Evolutionary conservation across 2,888 invertebrate genomes (phyloP).

Genomic region (Lithophane semibrunnea): DNA sequence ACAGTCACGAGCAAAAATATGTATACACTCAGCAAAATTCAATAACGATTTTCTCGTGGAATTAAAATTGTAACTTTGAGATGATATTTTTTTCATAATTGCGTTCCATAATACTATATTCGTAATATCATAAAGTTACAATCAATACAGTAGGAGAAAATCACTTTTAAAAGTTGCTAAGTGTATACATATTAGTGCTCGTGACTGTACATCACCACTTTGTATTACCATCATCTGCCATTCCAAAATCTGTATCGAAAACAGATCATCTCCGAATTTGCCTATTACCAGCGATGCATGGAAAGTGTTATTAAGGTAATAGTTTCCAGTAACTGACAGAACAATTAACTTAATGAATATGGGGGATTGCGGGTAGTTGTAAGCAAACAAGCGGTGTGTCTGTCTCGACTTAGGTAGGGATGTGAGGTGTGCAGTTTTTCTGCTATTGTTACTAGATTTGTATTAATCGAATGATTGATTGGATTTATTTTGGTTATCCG

Average conservation of each 20-base stretch:
- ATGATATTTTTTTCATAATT: no score
- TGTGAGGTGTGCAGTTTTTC: background rate
- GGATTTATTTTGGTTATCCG: background rate
- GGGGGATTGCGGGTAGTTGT: slow-evolving; percentile 63
- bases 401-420: slow-evolving; percentile 19
- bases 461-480: background rate
- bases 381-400: slow-evolving; percentile 51
- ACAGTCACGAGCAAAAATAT: no score
- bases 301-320: slow-evolving; percentile 70
- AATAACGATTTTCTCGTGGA: no score
- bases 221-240: background rate
- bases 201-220: background rate
- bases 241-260: slow-evolving; percentile 17
- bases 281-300: slow-evolving; percentile 40
- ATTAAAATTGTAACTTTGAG: no score
- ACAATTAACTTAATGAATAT: slow-evolving; percentile 84
- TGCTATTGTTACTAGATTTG: background rate
- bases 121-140: no score
- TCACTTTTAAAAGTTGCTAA: no score
- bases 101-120: no score
- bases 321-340: slow-evolving; percentile 72
- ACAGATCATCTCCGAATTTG: slow-evolving; percentile 18
- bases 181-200: no score
- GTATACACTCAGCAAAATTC: no score
- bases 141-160: no score